Evolutionary conservation across 2,113 vertebrate species (phyloP).

Genomic region (Connochaetes taurinus): DNA sequence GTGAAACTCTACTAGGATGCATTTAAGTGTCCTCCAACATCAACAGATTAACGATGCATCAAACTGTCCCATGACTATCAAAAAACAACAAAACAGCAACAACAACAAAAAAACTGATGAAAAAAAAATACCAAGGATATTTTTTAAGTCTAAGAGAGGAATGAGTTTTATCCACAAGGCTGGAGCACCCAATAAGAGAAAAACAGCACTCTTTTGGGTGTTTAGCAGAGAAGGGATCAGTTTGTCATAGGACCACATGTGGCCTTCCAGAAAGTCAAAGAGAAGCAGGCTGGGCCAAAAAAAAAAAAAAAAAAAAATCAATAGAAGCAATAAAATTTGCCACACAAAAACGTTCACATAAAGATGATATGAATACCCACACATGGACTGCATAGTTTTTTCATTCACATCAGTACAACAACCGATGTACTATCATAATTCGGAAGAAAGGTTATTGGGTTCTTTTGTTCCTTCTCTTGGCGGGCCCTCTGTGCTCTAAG

Average conservation of each 20-base stretch:
- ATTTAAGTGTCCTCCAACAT: not conserved
- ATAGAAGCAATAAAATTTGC: not conserved
- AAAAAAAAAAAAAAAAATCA: not conserved
- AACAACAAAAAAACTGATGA: not conserved
- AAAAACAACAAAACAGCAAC: not conserved
- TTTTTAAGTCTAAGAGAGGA: not conserved
- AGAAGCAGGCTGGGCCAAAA: not conserved
- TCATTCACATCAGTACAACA: not conserved
- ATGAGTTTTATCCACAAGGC: not conserved
- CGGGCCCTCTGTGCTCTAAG: not conserved
- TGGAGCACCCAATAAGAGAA: not conserved
- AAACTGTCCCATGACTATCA: not conserved
- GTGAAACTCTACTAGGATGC: not conserved
- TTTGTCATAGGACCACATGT: not conserved
- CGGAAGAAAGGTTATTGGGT: not conserved
- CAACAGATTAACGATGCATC: not conserved
- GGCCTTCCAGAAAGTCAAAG: not conserved
- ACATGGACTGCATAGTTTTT: not conserved
- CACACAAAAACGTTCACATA: not conserved
- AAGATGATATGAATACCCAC: not conserved
- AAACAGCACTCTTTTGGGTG: not conserved
- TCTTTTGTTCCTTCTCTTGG: slow-evolving; percentile 17
- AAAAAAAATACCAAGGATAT: not conserved
- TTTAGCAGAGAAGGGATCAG: not conserved
- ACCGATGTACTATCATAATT: not conserved